Evolutionary conservation across 2,797 vertebrate genomes (phyloP), one percentile per base, ranked within the genome.

Genomic region (Galagoides demidoff): DNA sequence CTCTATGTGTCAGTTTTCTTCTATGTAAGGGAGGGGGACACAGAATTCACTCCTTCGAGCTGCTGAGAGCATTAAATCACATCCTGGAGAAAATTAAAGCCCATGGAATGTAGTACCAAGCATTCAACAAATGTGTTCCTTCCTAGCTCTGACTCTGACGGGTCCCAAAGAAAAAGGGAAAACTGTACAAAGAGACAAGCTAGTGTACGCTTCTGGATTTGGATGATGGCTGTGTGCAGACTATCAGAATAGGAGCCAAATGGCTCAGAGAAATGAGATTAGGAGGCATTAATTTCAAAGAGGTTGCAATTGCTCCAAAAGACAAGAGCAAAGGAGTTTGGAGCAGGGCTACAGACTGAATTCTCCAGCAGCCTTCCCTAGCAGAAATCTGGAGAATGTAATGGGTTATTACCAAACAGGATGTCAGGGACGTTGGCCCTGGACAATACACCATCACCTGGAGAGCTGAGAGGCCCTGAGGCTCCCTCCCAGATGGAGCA

Each of bases 341-440:
- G 66, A 83, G 70, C 20, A 85, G 39, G 74, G 66, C 84, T 83
- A n/a, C 23, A 43, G 55, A 49, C 68, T 22, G 31, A 81, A 97
- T 92, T 93, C 74, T 64, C 59, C 74, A 91, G 64, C 81, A 95
- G 85, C 34, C 59, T 25, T 93, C 73, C 55, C 34, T 64, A 81
- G 68, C 45, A 97, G 81, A 90, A 95, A 97, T 97, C 87, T 92
- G 77, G 88, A 92, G 92, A 97, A 97, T 97, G 92, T 94, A 86
- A 95, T 89, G 84, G 85, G 55, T 90, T 97, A 95, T 96, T 94
- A 89, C 78, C 5, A 45, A 93, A 89, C 64, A 96, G 89, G 90
- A 96, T 96, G 85, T 96, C 74, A 91, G 96, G 70, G 52, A 94
- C 94, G 86, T 37, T 84, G 70, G 45, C 77, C 90, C 59, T 87